A percentile compares a stretch with the other conserved stretches of the same genome.
Conservation (phyloP, 2,888 invertebrate species). For the Crioceris asparagi region DNA sequence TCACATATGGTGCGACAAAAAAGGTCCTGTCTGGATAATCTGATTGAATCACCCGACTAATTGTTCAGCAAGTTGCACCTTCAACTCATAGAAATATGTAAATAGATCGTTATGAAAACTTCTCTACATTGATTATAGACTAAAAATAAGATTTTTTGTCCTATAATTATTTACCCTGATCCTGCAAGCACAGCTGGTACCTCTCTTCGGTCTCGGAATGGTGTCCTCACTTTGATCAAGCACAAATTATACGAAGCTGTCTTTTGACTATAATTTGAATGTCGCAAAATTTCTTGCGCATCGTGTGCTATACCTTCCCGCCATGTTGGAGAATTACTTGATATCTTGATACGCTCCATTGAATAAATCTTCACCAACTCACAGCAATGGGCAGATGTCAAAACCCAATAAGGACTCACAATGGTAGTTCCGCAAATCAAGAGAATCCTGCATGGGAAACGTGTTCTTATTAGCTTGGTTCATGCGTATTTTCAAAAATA, state of each 20-base stretch:
- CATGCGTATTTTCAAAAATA: background rate
- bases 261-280: conserved; percentile 17
- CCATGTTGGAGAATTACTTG: conserved; percentile 19
- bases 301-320: conserved; percentile 18
- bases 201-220: conserved; percentile 18
- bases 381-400: conserved; percentile 23
- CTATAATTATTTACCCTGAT: conserved; percentile 11
- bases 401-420: conserved; percentile 21
- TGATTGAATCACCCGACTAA: too few species aligned
- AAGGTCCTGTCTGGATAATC: too few species aligned
- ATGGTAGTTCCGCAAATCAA: conserved; percentile 20
- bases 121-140: too few species aligned
- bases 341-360: conserved; percentile 16
- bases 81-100: too few species aligned
- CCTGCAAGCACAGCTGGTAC: conserved; percentile 15
- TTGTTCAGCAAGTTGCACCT: too few species aligned
- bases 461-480: too few species aligned
- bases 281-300: conserved; percentile 18
- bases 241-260: conserved; percentile 18
- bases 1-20: too few species aligned
- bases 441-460: conserved; percentile 5
- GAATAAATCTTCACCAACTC: conserved; percentile 15
- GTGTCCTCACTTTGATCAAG: conserved; percentile 17
- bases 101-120: too few species aligned
- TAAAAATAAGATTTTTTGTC: too few species aligned